Evolutionary conservation across 1,140 invertebrate genomes (phyloP).

Genomic region (Lordiphosa stackelbergi): DNA sequence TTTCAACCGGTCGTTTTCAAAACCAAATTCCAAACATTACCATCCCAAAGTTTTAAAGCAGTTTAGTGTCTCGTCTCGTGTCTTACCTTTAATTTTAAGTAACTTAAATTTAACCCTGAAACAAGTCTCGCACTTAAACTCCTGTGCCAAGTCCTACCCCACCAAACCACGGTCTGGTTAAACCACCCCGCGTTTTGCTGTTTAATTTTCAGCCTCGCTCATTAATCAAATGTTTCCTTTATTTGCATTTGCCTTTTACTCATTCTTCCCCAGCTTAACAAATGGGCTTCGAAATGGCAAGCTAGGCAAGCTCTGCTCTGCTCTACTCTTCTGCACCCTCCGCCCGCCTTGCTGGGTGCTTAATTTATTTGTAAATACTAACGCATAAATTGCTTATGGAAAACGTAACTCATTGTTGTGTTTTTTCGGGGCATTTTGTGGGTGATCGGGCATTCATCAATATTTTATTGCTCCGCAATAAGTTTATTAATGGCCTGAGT

Average conservation of each 20-base stretch:
- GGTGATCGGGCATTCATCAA: slow-evolving; percentile 42
- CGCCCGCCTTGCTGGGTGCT: slow-evolving; percentile 7
- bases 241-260: slow-evolving; percentile 37
- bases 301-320: slow-evolving; percentile 27
- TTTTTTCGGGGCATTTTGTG: slow-evolving; percentile 25
- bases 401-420: slow-evolving; percentile 22
- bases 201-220: slow-evolving; percentile 47
- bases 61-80: too few relatives aligned
- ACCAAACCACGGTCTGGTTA: not conserved
- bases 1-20: too few relatives aligned
- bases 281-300: slow-evolving; percentile 52
- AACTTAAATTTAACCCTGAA: not conserved
- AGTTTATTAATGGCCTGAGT: slow-evolving; percentile 44
- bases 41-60: too few relatives aligned
- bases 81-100: too few relatives aligned
- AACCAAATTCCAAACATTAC: too few relatives aligned
- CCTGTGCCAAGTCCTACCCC: not conserved
- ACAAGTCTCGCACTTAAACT: slow-evolving; percentile 8
- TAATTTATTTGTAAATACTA: slow-evolving; percentile 64
- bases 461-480: slow-evolving; percentile 43
- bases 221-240: slow-evolving; percentile 58
- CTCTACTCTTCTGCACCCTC: not conserved
- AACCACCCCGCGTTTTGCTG: slow-evolving; percentile 15
- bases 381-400: slow-evolving; percentile 48
- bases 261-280: slow-evolving; percentile 35